Evolutionary conservation across 2,888 invertebrate genomes (phyloP).

Genomic region (Nomada goodeniana): DNA sequence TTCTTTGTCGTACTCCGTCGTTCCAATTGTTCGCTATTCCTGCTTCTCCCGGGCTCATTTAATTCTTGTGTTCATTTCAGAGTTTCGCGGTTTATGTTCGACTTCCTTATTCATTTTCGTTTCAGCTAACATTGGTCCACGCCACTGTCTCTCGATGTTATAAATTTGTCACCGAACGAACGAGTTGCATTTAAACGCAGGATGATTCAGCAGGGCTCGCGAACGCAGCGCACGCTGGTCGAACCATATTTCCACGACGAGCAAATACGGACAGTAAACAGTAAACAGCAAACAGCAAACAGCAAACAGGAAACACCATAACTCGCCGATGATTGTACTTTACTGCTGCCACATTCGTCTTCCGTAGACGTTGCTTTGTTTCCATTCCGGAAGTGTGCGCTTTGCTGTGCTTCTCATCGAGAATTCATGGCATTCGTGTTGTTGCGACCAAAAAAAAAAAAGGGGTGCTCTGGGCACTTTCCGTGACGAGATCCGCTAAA

Average conservation of each 20-base stretch:
- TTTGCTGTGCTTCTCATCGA: not conserved
- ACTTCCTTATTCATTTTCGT: not conserved
- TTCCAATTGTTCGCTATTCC: no score
- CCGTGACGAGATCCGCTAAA: no score
- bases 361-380: not conserved
- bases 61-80: not conserved
- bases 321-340: conserved; percentile 32
- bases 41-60: no score
- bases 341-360: conserved; percentile 29
- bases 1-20: no score
- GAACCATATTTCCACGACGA: conserved; percentile 9
- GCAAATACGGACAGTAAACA: conserved; percentile 6
- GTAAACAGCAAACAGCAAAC: conserved; percentile 3
- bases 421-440: conserved; percentile 3
- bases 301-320: conserved; percentile 1
- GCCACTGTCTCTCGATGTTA: no score
- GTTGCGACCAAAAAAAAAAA: not conserved
- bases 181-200: not conserved
- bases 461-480: no score
- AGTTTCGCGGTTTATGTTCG: not conserved
- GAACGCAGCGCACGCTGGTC: not conserved
- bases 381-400: no score
- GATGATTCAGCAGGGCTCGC: not conserved
- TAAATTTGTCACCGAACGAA: no score
- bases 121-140: not conserved